Evolutionary conservation across 2,888 invertebrate species (phyloP).

Genomic region (Drosophila fungiperda): DNA sequence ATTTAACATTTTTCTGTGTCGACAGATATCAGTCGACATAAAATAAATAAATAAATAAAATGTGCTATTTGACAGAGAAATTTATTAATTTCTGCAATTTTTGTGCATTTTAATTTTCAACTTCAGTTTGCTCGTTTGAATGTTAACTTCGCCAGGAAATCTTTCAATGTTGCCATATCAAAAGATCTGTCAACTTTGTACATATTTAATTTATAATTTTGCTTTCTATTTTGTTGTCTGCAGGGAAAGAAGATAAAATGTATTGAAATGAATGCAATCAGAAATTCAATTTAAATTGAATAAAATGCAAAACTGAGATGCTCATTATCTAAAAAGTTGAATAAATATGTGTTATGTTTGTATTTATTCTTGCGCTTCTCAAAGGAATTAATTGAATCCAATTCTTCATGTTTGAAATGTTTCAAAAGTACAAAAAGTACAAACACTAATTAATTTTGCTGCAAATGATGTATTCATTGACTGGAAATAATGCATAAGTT

Average conservation of each 20-base stretch:
- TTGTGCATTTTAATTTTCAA: not conserved
- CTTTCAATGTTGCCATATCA: not conserved
- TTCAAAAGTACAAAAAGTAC: conserved; percentile 15
- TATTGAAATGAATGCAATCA: not conserved
- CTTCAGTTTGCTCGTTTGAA: not conserved
- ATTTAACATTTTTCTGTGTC: not conserved
- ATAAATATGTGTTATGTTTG: not conserved
- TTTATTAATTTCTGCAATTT: not conserved
- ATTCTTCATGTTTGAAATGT: not conserved
- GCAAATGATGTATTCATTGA: conserved; percentile 32
- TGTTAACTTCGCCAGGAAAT: not conserved
- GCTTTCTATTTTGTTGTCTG: not conserved
- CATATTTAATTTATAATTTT: not conserved
- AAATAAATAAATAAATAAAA: not conserved
- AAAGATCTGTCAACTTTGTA: not conserved
- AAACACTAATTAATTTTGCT: conserved; percentile 52
- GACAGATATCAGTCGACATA: not conserved
- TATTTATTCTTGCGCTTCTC: not conserved
- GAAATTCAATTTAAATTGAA: not conserved
- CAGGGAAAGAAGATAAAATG: too few relatives aligned
- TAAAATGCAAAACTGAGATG: not conserved
- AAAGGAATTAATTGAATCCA: not conserved
- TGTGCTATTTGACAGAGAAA: not conserved
- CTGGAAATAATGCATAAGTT: conserved; percentile 14
- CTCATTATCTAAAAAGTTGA: not conserved